Evolutionary conservation across 2,113 vertebrate species (phyloP), one percentile per base, ranked within the genome.

Genomic region (Orycteropus afer): DNA sequence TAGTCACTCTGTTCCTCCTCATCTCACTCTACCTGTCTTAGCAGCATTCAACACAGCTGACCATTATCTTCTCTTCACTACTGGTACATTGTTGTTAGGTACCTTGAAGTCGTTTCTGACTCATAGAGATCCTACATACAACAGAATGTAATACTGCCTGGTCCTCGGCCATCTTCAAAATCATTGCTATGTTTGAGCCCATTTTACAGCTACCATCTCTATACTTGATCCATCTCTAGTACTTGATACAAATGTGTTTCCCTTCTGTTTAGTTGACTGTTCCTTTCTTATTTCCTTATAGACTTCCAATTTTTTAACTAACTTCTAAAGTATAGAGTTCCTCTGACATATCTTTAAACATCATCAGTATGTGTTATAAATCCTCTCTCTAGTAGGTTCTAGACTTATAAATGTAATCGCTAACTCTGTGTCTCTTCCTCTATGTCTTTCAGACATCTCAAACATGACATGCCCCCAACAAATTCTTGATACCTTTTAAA

Each of bases 401-500:
- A 86, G 67, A 74, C 45, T 23, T 77, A 34, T 61, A 51, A 77
- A 87, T 55, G 10, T 78, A 71, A 63, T 89, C 45, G 76, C 40
- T 82, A 67, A 81, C 65, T 85, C 90, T 51, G 42, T 20, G 13
- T 65, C 40, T 23, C 23, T 93, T 11, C 59, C 65, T 37, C 63
- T 37, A 1, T 81, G 13, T 83, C 45, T 85, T 67, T 95, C 13
- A 23, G 34, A 29, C 55, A 86, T 79, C 87, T 83, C 92, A 93
- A 57, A 80, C 32, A 71, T 73, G 79, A 40, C 37, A 79, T 18
- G 51, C 7, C 40, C 51, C 61, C 37, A 34, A 59, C 23, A 85
- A 87, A 95, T 42, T 67, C 51, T 40, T 69, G n/a, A 80, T 37
- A 92, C 47, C 25, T 45, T 95, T 91, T 65, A 93, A 87, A 51